phyloP scores from a whole-genome alignment of 2,797 vertebrate genomes.

The Xiphorhynchus erythropygius region DNA sequence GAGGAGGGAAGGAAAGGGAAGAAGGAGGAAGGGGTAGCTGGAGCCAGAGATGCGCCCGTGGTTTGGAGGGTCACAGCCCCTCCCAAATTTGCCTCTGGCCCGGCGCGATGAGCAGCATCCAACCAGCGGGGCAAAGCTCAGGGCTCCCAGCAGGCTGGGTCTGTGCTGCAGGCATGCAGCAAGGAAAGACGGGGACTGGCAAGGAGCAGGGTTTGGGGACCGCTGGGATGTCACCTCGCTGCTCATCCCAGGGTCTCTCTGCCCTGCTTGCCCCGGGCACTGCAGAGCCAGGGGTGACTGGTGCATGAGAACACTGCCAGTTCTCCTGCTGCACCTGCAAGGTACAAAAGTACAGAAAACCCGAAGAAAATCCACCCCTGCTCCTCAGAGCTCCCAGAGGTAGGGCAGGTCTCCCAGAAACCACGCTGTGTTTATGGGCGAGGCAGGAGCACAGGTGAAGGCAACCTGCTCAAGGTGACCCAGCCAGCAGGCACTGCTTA shows the following conservation, averaged over 20 bases:
- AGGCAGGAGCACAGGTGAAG: rapidly evolving
- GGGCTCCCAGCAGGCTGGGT: rapidly evolving
- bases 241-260: background rate
- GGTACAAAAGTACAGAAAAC: background rate
- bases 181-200: rapidly evolving
- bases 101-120: background rate
- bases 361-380: background rate
- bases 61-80: rapidly evolving
- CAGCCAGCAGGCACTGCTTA: rapidly evolving
- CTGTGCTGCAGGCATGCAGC: background rate
- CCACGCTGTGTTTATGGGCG: rapidly evolving
- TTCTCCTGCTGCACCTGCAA: background rate
- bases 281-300: rapidly evolving
- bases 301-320: rapidly evolving
- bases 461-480: background rate
- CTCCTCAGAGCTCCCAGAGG: rapidly evolving
- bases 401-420: background rate
- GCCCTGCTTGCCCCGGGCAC: too few relatives aligned
- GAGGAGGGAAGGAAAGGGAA: background rate
- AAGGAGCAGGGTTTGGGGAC: rapidly evolving
- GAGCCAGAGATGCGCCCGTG: background rate
- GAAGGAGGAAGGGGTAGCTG: background rate
- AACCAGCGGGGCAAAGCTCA: background rate
- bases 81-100: background rate
- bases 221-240: rapidly evolving